These are phyloP conservation scores for Caenorhabditis japonica DNA, from an alignment of 2,888 invertebrate species.

Conservation along the genomic window DNA sequence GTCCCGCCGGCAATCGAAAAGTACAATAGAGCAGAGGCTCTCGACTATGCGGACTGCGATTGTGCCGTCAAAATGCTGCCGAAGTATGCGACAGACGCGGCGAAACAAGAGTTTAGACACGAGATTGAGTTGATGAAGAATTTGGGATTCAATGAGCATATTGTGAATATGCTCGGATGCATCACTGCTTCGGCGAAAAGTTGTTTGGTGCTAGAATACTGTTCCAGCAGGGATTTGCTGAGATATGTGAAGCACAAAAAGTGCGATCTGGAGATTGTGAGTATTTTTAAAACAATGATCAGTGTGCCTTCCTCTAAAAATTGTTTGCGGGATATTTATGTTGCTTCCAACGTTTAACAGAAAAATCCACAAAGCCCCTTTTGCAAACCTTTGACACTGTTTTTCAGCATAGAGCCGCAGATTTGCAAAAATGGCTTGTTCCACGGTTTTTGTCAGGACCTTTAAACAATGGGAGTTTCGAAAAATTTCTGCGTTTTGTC, in stretches of 20 bases:
- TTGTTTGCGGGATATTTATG: too few species aligned
- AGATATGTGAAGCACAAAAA: constrained; percentile 65
- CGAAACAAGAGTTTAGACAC: constrained; percentile 65
- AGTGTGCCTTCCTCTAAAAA: neutral
- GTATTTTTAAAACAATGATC: neutral
- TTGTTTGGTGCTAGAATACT: constrained; percentile 71
- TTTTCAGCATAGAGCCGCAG: too few species aligned
- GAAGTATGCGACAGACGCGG: constrained; percentile 67
- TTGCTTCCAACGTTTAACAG: too few species aligned
- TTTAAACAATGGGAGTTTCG: too few species aligned
- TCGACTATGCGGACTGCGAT: constrained; percentile 55
- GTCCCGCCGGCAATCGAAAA: constrained; percentile 69
- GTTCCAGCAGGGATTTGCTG: constrained; percentile 67
- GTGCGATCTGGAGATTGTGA: constrained; percentile 60
- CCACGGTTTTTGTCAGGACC: too few species aligned
- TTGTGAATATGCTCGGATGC: constrained; percentile 75
- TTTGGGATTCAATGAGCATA: constrained; percentile 70
- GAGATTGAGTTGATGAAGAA: constrained; percentile 75
- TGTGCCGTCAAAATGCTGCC: constrained; percentile 70
- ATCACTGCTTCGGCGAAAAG: constrained; percentile 65
- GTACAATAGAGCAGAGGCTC: constrained; percentile 58
- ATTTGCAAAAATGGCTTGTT: too few species aligned
- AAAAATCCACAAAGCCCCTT: too few species aligned
- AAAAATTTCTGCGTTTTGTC: too few species aligned
- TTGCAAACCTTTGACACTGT: too few species aligned